A percentile compares a stretch with the other conserved stretches of the same genome.
These are phyloP conservation scores for Drosophila sp. DNA, from an alignment of 1,140 invertebrate genomes.

Conservation along the genomic window DNA sequence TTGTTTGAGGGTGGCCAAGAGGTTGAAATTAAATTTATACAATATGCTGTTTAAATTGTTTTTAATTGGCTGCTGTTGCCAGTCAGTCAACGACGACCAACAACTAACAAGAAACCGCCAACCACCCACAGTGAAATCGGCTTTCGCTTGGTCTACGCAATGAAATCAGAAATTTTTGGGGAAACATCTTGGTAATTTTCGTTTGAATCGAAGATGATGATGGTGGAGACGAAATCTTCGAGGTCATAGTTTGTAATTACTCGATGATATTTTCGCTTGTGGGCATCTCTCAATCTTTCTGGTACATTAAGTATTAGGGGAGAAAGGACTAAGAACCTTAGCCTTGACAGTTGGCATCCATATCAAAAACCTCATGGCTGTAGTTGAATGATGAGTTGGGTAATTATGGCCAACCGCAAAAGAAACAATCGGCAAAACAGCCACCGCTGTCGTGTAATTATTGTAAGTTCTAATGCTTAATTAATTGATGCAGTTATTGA, in stretches of 20 bases:
- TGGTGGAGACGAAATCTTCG: slow-evolving; percentile 10
- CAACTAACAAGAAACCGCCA: neutral
- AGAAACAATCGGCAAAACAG: slow-evolving; percentile 26
- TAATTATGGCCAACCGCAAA: slow-evolving; percentile 59
- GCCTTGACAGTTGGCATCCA: slow-evolving; percentile 27
- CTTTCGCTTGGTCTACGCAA: slow-evolving; percentile 44
- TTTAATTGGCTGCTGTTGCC: slow-evolving; percentile 62
- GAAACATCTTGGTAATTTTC: slow-evolving; percentile 18
- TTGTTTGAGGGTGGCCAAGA: slow-evolving; percentile 31
- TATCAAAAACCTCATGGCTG: slow-evolving; percentile 26
- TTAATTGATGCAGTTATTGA: slow-evolving; percentile 58
- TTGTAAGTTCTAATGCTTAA: slow-evolving; percentile 48
- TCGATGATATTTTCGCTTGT: slow-evolving; percentile 53
- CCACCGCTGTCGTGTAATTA: slow-evolving; percentile 17
- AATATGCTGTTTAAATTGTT: slow-evolving; percentile 63
- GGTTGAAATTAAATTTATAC: slow-evolving; percentile 65
- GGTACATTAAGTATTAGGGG: slow-evolving; percentile 29
- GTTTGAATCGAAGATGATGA: slow-evolving; percentile 5
- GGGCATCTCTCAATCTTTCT: slow-evolving; percentile 37
- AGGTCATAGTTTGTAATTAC: slow-evolving; percentile 58
- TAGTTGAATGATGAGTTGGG: slow-evolving; percentile 37
- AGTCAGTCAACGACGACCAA: neutral
- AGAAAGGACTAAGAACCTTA: slow-evolving; percentile 5
- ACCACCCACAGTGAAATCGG: slow-evolving; percentile 15
- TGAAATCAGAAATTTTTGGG: slow-evolving; percentile 61